These are phyloP conservation scores for Aegithalos caudatus DNA, from an alignment of 2,113 vertebrate species.

Conservation along the genomic window DNA sequence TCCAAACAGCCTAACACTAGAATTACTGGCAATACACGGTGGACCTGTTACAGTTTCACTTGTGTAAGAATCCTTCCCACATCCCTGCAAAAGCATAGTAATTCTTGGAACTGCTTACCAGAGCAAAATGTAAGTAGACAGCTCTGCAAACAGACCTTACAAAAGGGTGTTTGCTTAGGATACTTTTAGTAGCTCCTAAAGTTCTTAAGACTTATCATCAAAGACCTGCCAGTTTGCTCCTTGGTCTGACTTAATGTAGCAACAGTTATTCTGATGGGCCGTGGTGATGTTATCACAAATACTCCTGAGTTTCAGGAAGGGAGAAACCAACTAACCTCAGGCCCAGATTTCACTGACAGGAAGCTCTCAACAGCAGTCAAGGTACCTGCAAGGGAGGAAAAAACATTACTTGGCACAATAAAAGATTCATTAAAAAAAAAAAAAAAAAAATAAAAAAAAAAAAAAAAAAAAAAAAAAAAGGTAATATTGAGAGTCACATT, in stretches of 20 bases:
- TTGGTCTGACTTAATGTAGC: not conserved
- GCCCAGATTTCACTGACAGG: conserved; percentile 79
- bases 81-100: not conserved
- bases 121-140: not conserved
- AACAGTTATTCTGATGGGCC: not conserved
- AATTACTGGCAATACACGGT: not conserved
- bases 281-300: not conserved
- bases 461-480: not conserved
- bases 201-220: not conserved
- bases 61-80: not conserved
- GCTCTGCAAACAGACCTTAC: not conserved
- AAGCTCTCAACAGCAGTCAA: conserved; percentile 93
- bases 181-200: not conserved
- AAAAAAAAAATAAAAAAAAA: not conserved
- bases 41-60: not conserved
- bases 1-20: not conserved
- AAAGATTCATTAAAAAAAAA: not conserved
- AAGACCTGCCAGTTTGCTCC: not conserved
- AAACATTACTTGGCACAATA: not conserved
- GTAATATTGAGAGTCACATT: not conserved
- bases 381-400: conserved; percentile 73
- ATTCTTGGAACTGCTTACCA: not conserved
- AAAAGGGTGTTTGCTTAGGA: not conserved
- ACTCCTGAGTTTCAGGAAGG: not conserved
- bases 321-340: conserved; percentile 79